Base-by-base conservation (phyloP, 2,888 invertebrate genomes). In the Xylota sylvarum region DNA sequence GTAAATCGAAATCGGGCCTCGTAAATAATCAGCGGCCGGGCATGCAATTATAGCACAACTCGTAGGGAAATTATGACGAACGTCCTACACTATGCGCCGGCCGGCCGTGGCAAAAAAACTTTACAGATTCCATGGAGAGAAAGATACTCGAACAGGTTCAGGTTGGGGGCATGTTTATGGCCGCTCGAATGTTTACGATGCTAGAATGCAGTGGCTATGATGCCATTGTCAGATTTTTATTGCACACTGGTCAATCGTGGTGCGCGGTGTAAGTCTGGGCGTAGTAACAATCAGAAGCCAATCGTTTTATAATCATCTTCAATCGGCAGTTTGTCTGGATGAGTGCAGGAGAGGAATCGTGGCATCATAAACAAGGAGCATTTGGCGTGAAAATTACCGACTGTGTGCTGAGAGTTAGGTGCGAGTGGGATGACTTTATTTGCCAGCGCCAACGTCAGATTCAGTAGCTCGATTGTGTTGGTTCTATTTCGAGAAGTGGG, bases 241-340 rank as follows among this genome's bases (percentile, higher is more conserved):
- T 77, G 69, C 77, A 62, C 77, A 17, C 62, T 35, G 43, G 43
- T 37, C 46, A 56, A 43, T 72, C 60, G 17, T 30, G n/a, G n/a
- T n/a, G n/a, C n/a, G 12, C 9, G 14, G 69, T 70, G 65, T 14
- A 12, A 40, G 56, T 37, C 77, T 82, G 86, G 82, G 86, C 86
- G 86, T 86, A 73, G 52, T 50, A 73, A 73, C 73, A 86, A 86
- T 82, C 82, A 82, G 86, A 82, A 86, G 86, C 86, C 82, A 86
- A 86, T 86, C 82, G 86, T 62, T 86, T 86, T 86, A 82, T 86
- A 86, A 86, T 82, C 86, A 86, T 86, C 86, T 82, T 73, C 86
- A 86, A 86, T 86, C 77, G 86, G 77, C 73, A 73, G 77, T 81
- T 69, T 46, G 62, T 6, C 60, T 50, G 43, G 46, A 43, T 27